A percentile compares a stretch with the other conserved stretches of the same genome.
Conservation (phyloP, 2,797 vertebrate genomes). For the Lophotriccus pileatus region DNA sequence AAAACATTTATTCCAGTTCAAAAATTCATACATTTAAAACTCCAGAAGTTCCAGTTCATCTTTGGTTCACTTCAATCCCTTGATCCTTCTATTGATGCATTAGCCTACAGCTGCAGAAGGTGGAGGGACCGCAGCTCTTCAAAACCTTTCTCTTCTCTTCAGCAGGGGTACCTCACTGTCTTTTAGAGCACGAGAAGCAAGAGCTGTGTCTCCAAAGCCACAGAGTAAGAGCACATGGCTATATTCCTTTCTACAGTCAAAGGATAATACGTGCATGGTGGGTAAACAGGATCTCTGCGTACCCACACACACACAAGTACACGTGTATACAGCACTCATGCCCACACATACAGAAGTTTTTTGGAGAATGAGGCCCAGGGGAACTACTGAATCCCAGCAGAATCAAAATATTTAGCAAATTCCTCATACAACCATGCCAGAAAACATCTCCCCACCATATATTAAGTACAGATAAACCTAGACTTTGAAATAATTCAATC, state of each 20-base stretch:
- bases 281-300: background rate
- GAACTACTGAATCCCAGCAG: background rate
- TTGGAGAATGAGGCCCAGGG: background rate
- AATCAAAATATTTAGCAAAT: background rate
- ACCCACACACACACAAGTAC: background rate
- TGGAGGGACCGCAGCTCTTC: background rate
- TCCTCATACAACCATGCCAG: background rate
- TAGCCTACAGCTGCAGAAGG: background rate
- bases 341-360: background rate
- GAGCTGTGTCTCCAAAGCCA: background rate
- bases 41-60: constrained; percentile 15
- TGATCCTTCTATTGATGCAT: background rate
- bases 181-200: background rate
- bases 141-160: background rate
- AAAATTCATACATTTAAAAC: constrained; percentile 5
- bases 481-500: background rate
- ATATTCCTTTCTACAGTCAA: background rate
- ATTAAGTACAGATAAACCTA: background rate
- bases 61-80: background rate
- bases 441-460: background rate
- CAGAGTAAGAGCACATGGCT: background rate
- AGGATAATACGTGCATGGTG: background rate
- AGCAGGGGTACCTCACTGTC: background rate
- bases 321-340: background rate
- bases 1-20: background rate